Percentiles rank a stretch among this genome's conserved stretches.
These are phyloP conservation scores for Nysson spinosus DNA, from an alignment of 2,888 invertebrate genomes.

Conservation along the genomic window DNA sequence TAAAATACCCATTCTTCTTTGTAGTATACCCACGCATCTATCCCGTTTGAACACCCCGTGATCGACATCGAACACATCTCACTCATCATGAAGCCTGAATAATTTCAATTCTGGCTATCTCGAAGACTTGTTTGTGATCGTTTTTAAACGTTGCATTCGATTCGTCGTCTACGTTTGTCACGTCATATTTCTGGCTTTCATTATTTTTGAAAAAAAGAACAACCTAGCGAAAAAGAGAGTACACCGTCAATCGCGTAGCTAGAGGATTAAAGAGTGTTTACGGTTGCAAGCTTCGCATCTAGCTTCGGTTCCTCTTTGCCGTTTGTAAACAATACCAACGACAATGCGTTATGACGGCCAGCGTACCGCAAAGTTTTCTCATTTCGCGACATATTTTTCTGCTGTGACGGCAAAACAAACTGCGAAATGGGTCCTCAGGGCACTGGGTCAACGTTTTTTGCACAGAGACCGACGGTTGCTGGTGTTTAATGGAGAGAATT, in stretches of 20 bases:
- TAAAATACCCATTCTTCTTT: too few species aligned
- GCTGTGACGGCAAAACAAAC: slow-evolving; percentile 24
- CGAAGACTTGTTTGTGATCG: too few species aligned
- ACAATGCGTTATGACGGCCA: slow-evolving; percentile 16
- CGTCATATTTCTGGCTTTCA: too few species aligned
- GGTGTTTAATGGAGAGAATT: slow-evolving; percentile 16
- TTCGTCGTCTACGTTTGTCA: too few species aligned
- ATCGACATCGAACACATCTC: too few species aligned
- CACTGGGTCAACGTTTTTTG: slow-evolving; percentile 36
- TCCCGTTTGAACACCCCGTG: too few species aligned
- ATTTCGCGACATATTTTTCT: slow-evolving; percentile 30
- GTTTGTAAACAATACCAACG: slow-evolving; percentile 16
- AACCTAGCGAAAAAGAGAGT: too few species aligned
- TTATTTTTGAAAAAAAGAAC: too few species aligned
- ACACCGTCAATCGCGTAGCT: background rate
- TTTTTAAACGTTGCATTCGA: too few species aligned
- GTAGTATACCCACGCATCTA: too few species aligned
- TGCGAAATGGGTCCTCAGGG: slow-evolving; percentile 32
- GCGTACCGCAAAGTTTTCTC: slow-evolving; percentile 27
- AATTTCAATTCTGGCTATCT: too few species aligned
- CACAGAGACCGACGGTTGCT: background rate
- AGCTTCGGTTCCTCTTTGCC: background rate
- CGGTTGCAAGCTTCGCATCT: background rate
- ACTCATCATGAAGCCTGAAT: too few species aligned
- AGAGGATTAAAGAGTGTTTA: slow-evolving; percentile 10